Base-by-base conservation (phyloP, 1,140 invertebrate species). In the Brachionus angularis region DNA sequence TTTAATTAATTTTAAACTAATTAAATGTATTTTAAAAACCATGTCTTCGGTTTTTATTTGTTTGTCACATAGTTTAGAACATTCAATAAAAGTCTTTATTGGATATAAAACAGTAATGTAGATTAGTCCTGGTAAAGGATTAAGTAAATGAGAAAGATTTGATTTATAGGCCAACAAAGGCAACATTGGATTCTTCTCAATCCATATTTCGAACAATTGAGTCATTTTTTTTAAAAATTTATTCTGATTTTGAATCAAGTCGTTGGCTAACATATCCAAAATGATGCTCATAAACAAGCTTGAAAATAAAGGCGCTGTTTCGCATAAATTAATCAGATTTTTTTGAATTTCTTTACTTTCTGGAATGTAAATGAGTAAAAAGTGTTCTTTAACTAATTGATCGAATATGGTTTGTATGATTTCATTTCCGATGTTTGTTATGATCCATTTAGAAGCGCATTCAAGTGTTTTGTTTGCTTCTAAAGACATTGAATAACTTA, bases 261-360 rank as follows among this genome's bases (percentile, higher is more conserved):
- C 62, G 23, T 46, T 67, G 34, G 62, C 42, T 50, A 67, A 21
- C 62, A 67, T 67, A 23, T 67, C 62, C 3, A 67, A 27, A 29
- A 67, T 50, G 21, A 67, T 67, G 42, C 42, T 50, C 62, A 67
- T 46, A 36, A 67, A 67, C 21, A 67, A 29, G 47, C 62, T 67
- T 12, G 62, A 39, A 34, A 67, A 67, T 27, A 67, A 29, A 14
- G 62, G 62, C 1, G 27, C 46, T 31, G 21, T 33, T 10, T 5
- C 23, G 23, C 25, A 46, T 23, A 67, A 25, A 47, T 67, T 50
- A 29, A 47, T n/a, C 3, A 67, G 14, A 34, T 25, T 50, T 25
- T 46, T 33, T 1, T 31, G n/a, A 36, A 47, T 67, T 25, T 14
- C 23, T 5, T 25, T 25, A 16, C 14, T 34, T 2, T 67, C 12